Conservation (phyloP, 2,888 invertebrate genomes). For the Neoitamus cyanurus region DNA sequence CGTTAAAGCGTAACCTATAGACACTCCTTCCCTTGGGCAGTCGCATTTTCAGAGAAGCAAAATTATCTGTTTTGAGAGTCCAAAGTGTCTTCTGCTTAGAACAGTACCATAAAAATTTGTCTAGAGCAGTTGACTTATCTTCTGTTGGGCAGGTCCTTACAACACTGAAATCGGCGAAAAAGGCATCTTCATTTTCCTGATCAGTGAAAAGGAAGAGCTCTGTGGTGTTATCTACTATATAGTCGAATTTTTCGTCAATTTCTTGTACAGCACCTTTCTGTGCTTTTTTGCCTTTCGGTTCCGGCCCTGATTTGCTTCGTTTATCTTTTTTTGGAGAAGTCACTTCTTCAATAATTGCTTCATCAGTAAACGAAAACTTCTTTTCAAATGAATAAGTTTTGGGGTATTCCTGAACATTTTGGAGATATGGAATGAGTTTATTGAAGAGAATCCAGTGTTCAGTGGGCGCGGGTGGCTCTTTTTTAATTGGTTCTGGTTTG, state of each 20-base stretch:
- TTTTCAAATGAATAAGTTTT: background rate
- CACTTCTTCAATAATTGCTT: background rate
- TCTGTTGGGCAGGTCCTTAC: background rate
- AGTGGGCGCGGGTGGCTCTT: too few species aligned
- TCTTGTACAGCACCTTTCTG: background rate
- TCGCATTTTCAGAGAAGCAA: background rate
- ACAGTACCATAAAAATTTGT: slow-evolving; percentile 38
- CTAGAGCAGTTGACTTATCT: background rate
- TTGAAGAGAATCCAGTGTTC: background rate
- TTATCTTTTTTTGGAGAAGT: slow-evolving; percentile 56
- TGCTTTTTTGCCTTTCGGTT: background rate
- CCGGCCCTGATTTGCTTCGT: slow-evolving; percentile 46
- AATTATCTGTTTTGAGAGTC: background rate
- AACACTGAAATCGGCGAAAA: slow-evolving; percentile 3
- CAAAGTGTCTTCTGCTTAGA: background rate
- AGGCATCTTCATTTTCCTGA: background rate
- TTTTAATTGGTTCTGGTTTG: background rate
- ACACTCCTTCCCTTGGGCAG: slow-evolving; percentile 3
- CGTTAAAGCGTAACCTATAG: background rate
- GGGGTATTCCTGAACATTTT: background rate
- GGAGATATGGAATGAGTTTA: background rate
- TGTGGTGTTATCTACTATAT: background rate
- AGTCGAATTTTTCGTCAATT: background rate
- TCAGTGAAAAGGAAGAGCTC: slow-evolving; percentile 25
- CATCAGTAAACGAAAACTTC: background rate